phyloP scores from a whole-genome alignment of 2,113 vertebrate genomes.

The Scalopus aquaticus region DNA sequence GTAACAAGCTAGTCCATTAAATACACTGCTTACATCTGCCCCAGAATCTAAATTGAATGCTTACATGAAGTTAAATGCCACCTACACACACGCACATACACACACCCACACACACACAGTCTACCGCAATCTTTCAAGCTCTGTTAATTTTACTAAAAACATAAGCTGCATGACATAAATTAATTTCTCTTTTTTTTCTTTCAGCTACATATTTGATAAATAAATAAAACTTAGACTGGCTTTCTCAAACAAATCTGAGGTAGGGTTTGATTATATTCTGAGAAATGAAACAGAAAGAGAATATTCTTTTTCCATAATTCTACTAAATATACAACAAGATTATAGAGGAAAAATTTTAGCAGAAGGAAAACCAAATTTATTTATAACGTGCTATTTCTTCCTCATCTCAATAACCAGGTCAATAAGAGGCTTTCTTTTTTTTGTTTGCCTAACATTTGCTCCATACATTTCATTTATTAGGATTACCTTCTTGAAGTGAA shows the following conservation, averaged over 20 bases:
- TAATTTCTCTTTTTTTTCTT: not conserved
- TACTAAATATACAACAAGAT: not conserved
- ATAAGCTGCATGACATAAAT: not conserved
- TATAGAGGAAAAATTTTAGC: not conserved
- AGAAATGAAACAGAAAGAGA: not conserved
- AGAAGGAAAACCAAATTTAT: not conserved
- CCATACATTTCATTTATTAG: conserved; percentile 48
- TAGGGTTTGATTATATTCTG: not conserved
- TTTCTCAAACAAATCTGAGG: conserved; percentile 19
- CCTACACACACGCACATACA: not conserved
- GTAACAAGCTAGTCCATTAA: not conserved
- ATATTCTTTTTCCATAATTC: not conserved
- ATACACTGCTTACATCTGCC: not conserved
- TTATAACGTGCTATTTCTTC: not conserved
- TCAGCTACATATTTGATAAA: not conserved
- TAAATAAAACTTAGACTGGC: not conserved
- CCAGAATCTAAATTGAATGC: not conserved
- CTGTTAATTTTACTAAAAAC: conserved; percentile 36
- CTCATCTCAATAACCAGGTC: not conserved
- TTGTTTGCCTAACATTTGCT: not conserved
- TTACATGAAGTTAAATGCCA: conserved; percentile 30
- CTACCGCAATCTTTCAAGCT: not conserved
- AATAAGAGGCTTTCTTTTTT: not conserved
- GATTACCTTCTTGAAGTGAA: conserved; percentile 62
- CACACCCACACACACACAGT: no score